These are phyloP conservation scores for Sternarchorhynchus goeldii DNA, from an alignment of 2,797 vertebrate genomes.

Conservation along the genomic window DNA sequence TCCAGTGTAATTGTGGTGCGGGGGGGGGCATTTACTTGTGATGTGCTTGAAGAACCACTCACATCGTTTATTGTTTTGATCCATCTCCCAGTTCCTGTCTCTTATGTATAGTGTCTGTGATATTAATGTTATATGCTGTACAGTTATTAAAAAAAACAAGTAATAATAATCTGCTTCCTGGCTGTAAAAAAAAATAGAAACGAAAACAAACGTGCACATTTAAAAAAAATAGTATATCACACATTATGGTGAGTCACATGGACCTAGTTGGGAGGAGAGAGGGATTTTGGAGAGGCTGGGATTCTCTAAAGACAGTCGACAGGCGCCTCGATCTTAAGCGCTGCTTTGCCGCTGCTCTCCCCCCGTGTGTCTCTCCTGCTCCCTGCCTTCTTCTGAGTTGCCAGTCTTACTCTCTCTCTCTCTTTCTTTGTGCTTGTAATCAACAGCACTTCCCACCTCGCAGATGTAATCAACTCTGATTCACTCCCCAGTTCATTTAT, in stretches of 20 bases:
- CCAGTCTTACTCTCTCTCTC: slow-evolving; percentile 19
- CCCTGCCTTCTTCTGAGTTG: not conserved
- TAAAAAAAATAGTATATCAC: slow-evolving; percentile 61
- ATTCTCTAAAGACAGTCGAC: slow-evolving; percentile 53
- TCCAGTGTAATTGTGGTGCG: slow-evolving; percentile 16
- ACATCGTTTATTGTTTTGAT: slow-evolving; percentile 49
- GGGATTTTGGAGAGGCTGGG: slow-evolving; percentile 22
- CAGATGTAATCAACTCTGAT: slow-evolving; percentile 70
- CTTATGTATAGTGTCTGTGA: slow-evolving; percentile 70
- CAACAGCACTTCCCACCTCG: slow-evolving; percentile 63
- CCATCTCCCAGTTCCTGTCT: slow-evolving; percentile 49
- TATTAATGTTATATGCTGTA: slow-evolving; percentile 76
- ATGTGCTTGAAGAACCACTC: slow-evolving; percentile 46
- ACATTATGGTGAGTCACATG: not conserved
- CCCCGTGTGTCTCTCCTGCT: not conserved
- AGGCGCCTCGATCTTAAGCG: slow-evolving; percentile 62
- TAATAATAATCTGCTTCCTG: slow-evolving; percentile 60
- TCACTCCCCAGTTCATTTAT: slow-evolving; percentile 70
- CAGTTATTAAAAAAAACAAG: slow-evolving; percentile 72
- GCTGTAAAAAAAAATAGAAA: slow-evolving; percentile 56
- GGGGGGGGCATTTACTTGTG: slow-evolving; percentile 40
- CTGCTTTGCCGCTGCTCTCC: slow-evolving; percentile 30
- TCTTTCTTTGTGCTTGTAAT: slow-evolving; percentile 63
- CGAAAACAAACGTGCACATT: slow-evolving; percentile 63
- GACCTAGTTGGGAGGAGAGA: not conserved